phyloP scores from a whole-genome alignment of 2,113 vertebrate species.

The Lipotes vexillifer region DNA sequence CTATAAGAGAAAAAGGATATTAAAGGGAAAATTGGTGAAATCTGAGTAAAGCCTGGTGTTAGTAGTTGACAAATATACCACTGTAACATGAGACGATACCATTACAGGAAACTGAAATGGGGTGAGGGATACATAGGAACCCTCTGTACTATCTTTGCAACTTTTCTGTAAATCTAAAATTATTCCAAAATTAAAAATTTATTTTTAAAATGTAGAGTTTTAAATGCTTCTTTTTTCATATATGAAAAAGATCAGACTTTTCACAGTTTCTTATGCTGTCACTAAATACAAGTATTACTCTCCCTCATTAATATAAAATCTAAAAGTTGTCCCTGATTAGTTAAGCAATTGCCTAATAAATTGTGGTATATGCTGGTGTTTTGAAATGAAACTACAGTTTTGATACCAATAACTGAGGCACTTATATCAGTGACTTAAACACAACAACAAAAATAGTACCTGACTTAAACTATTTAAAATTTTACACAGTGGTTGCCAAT shows the following conservation, averaged over 20 bases:
- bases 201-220: not conserved
- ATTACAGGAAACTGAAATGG: not conserved
- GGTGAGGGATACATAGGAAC: not conserved
- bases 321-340: not conserved
- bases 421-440: not conserved
- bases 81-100: not conserved
- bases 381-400: not conserved
- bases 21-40: not conserved
- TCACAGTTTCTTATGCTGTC: not conserved
- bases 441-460: not conserved
- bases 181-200: not conserved
- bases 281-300: not conserved
- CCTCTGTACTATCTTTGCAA: not conserved
- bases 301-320: not conserved
- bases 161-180: not conserved
- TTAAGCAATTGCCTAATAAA: not conserved
- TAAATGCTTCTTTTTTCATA: not conserved
- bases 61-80: not conserved
- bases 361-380: not conserved
- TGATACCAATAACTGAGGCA: not conserved
- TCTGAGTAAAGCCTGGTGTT: not conserved
- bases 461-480: not conserved
- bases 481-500: not conserved
- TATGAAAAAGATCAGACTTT: not conserved
- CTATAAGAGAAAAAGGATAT: not conserved